Base-by-base conservation (phyloP, 2,888 invertebrate genomes). In the Spilarctia lutea region DNA sequence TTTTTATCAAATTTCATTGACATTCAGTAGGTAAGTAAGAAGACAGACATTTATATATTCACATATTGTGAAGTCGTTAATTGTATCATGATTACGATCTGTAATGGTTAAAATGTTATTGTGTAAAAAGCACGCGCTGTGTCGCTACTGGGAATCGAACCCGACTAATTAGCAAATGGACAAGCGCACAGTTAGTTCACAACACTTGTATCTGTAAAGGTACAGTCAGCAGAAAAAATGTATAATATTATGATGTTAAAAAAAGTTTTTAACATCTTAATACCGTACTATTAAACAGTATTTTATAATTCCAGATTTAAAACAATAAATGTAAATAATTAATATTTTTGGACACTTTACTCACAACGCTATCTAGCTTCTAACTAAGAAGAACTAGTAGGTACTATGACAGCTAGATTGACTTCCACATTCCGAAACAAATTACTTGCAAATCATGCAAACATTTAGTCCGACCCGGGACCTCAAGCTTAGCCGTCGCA, bases 31-130 rank as follows among this genome's bases (percentile, higher is more conserved):
- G 60, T 27, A 70, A 60, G 52, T n/a, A 70, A 39, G 60, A 70
- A 1, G 1, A 56, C 18, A 24, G 20, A 68, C 20, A 39, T 27
- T 27, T 68, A 71, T 85, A 86, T 85, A 90, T 89, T 81, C 84
- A 83, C 86, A 90, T 90, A 91, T 63, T 90, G 85, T 84, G 80
- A 81, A 84, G 86, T 87, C 86, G 89, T 90, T 91, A 92, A 92
- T 92, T 90, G 89, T 85, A 81, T 81, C 81, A 87, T 79, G 90
- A 91, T 91, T 91, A 88, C 79, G 87, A 92, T 91, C 91, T 91
- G 90, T 91, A 92, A 92, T 92, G 91, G 90, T 91, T 87, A 91
- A 91, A 92, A 92, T 91, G 87, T 89, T 89, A 86, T 86, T 80
- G 87, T 81, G 86, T 83, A 91, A 92, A 92, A 92, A 92, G 81